Evolutionary conservation across 1,140 invertebrate species (phyloP).

Genomic region (Drosophila bipectinata): DNA sequence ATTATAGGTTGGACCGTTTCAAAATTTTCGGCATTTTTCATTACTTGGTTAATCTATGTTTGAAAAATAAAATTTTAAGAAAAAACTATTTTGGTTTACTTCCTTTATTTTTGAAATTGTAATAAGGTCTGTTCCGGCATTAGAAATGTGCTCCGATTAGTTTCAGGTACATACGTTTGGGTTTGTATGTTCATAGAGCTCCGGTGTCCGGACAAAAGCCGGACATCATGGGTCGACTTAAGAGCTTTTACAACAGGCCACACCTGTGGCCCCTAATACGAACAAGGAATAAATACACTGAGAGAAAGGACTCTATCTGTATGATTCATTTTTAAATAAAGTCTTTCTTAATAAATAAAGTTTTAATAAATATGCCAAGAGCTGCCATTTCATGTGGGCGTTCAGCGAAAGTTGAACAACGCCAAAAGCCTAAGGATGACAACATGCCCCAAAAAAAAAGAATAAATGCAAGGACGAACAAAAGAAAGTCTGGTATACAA

Average conservation of each 20-base stretch:
- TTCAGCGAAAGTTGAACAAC: constrained; percentile 57
- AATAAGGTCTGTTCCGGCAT: constrained; percentile 46
- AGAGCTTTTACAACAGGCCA: constrained; percentile 29
- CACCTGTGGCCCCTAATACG: constrained; percentile 52
- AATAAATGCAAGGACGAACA: constrained; percentile 7
- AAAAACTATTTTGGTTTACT: background rate
- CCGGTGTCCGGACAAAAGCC: background rate
- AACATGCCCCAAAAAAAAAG: constrained; percentile 42
- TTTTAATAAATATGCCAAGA: no score
- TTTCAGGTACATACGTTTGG: background rate
- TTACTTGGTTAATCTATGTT: constrained; percentile 40
- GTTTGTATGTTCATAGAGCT: no score
- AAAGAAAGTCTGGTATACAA: background rate
- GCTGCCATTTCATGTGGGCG: constrained; percentile 58
- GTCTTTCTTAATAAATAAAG: no score
- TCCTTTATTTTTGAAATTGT: constrained; percentile 56
- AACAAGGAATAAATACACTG: constrained; percentile 5
- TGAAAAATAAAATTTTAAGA: background rate
- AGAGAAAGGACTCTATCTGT: background rate
- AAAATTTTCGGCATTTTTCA: constrained; percentile 3
- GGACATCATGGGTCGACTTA: constrained; percentile 44
- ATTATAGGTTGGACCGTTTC: no score
- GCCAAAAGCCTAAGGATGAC: constrained; percentile 67
- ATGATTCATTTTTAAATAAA: no score
- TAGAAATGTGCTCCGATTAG: constrained; percentile 21